Evolutionary conservation across 2,113 vertebrate genomes (phyloP).

Genomic region (Axis porcinus): DNA sequence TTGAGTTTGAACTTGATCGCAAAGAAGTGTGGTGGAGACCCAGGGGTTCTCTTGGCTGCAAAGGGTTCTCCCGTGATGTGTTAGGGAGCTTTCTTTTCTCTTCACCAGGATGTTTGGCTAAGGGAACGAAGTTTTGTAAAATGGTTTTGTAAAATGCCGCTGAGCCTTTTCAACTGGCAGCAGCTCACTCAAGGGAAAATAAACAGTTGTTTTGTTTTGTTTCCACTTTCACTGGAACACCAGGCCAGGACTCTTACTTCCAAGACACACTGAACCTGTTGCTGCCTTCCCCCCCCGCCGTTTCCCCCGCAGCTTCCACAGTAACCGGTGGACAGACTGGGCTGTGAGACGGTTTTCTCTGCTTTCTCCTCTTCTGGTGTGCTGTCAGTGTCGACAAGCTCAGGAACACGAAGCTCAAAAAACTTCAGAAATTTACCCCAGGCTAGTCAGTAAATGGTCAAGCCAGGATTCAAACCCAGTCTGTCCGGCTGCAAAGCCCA

Average conservation of each 20-base stretch:
- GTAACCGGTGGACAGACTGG: background rate
- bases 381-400: background rate
- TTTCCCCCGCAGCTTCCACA: background rate
- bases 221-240: conserved; percentile 1
- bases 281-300: background rate
- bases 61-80: background rate
- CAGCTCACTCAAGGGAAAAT: conserved; percentile 69
- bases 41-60: conserved; percentile 53
- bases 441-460: background rate
- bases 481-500: background rate
- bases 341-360: background rate
- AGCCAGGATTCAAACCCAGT: background rate
- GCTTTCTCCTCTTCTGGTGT: background rate
- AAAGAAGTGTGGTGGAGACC: conserved; percentile 38
- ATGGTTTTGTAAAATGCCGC: conserved; percentile 60
- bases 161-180: conserved; percentile 69
- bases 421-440: background rate
- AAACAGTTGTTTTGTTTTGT: conserved; percentile 73
- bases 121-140: conserved; percentile 68
- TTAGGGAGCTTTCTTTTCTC: conserved; percentile 58
- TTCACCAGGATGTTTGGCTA: conserved; percentile 64
- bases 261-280: background rate
- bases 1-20: conserved; percentile 31
- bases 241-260: background rate
- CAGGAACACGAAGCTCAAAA: background rate